Evolutionary conservation across 1,140 invertebrate genomes (phyloP).

Genomic region (Zaprionus vittiger): DNA sequence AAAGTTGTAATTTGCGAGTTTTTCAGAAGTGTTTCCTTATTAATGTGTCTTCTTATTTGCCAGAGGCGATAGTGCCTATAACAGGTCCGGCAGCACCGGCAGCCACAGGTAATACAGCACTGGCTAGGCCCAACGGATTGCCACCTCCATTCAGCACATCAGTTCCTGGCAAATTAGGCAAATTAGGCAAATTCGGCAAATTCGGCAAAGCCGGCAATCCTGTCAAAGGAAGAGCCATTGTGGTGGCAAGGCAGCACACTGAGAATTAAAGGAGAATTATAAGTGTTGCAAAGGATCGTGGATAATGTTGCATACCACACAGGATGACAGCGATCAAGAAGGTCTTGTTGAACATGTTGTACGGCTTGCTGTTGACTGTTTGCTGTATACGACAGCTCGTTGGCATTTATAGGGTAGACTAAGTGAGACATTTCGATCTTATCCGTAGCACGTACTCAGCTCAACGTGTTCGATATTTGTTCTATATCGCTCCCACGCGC

Average conservation of each 20-base stretch:
- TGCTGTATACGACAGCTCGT: background rate
- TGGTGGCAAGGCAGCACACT: conserved; percentile 27
- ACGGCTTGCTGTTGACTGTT: conserved; percentile 42
- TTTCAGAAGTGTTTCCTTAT: no score
- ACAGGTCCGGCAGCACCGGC: no score
- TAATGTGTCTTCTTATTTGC: no score
- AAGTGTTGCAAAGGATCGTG: background rate
- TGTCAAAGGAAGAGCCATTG: background rate
- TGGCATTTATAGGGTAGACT: conserved; percentile 34
- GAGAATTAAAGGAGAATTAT: background rate
- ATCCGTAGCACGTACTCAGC: conserved; percentile 8
- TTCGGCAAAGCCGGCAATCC: background rate
- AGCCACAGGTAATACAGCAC: no score
- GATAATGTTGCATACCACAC: conserved; percentile 49
- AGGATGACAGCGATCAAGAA: conserved; percentile 53
- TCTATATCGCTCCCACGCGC: background rate
- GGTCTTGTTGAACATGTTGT: conserved; percentile 65
- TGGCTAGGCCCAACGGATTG: no score
- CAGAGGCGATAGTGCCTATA: no score
- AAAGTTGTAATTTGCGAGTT: no score
- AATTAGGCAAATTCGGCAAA: background rate
- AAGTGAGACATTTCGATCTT: background rate
- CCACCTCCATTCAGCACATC: no score
- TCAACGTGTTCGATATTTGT: conserved; percentile 1
- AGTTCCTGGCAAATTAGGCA: no score